Conservation (phyloP, 1,140 invertebrate species). For the Diabrotica undecimpunctata region DNA sequence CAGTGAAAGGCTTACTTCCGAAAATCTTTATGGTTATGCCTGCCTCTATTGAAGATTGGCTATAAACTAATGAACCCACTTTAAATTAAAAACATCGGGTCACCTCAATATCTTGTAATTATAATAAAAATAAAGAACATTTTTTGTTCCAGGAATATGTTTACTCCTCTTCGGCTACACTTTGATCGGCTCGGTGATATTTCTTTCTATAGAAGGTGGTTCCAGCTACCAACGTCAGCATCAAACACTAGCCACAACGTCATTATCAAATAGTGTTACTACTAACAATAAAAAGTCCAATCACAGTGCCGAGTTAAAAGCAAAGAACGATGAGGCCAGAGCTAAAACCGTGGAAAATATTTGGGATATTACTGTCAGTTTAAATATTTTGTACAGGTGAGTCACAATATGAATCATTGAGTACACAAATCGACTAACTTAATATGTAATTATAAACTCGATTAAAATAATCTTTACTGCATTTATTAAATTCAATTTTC, state of each 20-base stretch:
- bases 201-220: constrained; percentile 77
- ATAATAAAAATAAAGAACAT: neutral
- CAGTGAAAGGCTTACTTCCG: too few species aligned
- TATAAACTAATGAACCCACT: too few species aligned
- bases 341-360: constrained; percentile 80
- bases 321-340: constrained; percentile 60
- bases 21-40: too few species aligned
- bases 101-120: too few species aligned
- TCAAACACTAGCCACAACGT: constrained; percentile 43
- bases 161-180: constrained; percentile 84
- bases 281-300: constrained; percentile 30
- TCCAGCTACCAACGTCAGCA: constrained; percentile 33
- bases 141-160: constrained; percentile 60
- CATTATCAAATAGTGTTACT: constrained; percentile 27
- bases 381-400: constrained; percentile 82
- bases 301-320: constrained; percentile 39
- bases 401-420: neutral
- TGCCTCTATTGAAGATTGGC: too few species aligned
- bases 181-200: constrained; percentile 86
- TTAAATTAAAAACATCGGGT: too few species aligned
- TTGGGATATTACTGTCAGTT: constrained; percentile 90
- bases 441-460: neutral
- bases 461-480: neutral
- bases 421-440: neutral
- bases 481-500: too few species aligned